Percentiles rank a stretch among this genome's conserved stretches.
Evolutionary conservation across 2,888 invertebrate species (phyloP).

Genomic region (Homarus gammarus): DNA sequence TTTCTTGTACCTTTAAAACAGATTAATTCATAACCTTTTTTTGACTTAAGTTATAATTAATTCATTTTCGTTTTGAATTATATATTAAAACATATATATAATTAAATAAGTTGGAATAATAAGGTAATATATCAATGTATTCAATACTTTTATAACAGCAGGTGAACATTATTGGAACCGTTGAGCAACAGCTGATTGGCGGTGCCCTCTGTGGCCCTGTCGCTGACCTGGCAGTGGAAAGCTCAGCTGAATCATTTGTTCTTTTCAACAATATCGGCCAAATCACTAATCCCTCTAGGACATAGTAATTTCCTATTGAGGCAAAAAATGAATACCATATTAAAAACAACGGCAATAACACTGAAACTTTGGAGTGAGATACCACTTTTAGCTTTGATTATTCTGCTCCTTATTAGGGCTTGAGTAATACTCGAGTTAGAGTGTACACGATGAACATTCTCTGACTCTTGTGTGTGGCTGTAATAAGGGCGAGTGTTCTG

Average conservation of each 20-base stretch:
- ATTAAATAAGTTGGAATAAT: not conserved
- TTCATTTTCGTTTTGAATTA: not conserved
- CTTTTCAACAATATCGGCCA: no score
- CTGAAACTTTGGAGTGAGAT: not conserved
- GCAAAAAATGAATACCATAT: no score
- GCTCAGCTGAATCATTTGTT: not conserved
- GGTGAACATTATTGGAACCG: constrained; percentile 29
- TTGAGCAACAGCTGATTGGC: constrained; percentile 35
- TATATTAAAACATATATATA: not conserved
- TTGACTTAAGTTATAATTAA: not conserved
- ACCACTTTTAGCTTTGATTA: not conserved
- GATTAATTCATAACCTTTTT: not conserved
- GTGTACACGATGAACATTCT: not conserved
- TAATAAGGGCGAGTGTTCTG: not conserved
- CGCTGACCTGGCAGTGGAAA: not conserved
- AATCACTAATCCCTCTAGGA: no score
- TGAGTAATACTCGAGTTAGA: not conserved
- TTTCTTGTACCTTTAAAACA: not conserved
- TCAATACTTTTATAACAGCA: not conserved
- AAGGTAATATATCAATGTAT: not conserved
- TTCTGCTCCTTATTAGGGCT: not conserved
- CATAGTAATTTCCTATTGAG: no score
- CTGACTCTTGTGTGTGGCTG: not conserved
- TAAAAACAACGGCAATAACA: no score
- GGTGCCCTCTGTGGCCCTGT: not conserved